phyloP scores from a whole-genome alignment of 2,888 invertebrate species.

The Girardia tigrina region DNA sequence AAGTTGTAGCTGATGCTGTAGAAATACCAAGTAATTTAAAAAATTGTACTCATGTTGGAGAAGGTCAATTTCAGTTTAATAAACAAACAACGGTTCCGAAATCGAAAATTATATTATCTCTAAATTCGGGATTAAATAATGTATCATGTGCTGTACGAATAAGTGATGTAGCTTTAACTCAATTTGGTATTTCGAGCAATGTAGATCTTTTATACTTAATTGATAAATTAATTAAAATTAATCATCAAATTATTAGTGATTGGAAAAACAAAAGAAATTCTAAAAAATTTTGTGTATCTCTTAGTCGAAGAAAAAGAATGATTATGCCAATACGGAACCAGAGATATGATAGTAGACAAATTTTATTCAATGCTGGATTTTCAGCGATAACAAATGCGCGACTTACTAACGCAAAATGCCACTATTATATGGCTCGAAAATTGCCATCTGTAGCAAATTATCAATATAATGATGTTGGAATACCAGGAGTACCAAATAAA shows the following conservation, averaged over 20 bases:
- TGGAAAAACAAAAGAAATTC: not conserved
- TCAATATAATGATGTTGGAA: not conserved
- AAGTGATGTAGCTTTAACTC: not conserved
- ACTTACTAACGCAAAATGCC: not conserved
- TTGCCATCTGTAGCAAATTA: not conserved
- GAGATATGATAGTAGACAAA: not conserved
- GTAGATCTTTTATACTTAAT: constrained; percentile 26
- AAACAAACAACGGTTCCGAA: not conserved
- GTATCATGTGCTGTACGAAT: constrained; percentile 26
- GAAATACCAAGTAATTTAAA: not conserved
- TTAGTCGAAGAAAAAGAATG: not conserved
- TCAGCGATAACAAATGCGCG: not conserved
- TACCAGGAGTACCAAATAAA: not conserved
- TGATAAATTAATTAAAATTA: constrained; percentile 25
- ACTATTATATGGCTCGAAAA: not conserved
- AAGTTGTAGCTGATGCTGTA: constrained; percentile 26
- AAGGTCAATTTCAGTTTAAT: constrained; percentile 13
- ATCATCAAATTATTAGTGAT: constrained; percentile 10
- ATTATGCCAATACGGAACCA: not conserved
- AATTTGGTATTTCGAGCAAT: constrained; percentile 12
- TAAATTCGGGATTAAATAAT: not conserved
- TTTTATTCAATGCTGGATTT: not conserved
- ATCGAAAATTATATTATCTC: not conserved
- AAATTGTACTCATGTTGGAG: not conserved
- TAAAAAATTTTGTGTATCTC: not conserved